Base-by-base conservation (phyloP, 2,113 vertebrate species). In the Cyprinodon variegatus region DNA sequence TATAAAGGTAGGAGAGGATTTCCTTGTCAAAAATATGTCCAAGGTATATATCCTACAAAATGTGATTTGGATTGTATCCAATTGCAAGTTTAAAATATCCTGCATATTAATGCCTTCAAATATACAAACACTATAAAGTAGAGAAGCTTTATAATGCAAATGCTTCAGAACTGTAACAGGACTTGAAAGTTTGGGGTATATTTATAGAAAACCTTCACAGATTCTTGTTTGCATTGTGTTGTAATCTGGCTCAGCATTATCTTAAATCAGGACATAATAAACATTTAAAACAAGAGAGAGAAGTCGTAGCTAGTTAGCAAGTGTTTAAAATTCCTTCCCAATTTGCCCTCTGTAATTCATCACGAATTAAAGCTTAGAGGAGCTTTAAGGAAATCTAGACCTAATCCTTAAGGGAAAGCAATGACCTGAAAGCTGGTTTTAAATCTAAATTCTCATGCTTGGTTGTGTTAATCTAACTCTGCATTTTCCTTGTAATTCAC, bases 401-500 rank as follows among this genome's bases (percentile, higher is more conserved):
- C 62, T 53, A 63, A 74, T 61, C 43, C 72, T 61, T 13, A 4
- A 62, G 65, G 36, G 59, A 67, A 72, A 84, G 64, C 36, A 0
- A 72, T 78, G 78, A 89, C 82, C 82, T 76, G 68, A 67, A 59
- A 43, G 83, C 64, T 78, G 75, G 43, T 66, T 75, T 74, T 82
- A 64, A 76, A 70, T 72, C 68, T 74, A 69, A 69, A 65, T 76
- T 63, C 82, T 66, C 4, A 13, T 0, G 17, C 76, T 62, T 15
- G 3, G 12, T 46, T 41, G 78, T 77, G 79, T 79, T 89, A 72
- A 84, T 83, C 65, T 76, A 72, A 48, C 12, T 69, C 79, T 73
- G 74, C 86, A 90, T 84, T 89, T 84, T 88, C 77, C 83, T 82
- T 72, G 74, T 85, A 79, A 90, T 88, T 88, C 83, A 75, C 75